Base-by-base conservation (phyloP, 2,888 invertebrate species). In the Pandemis cinnamomeana region DNA sequence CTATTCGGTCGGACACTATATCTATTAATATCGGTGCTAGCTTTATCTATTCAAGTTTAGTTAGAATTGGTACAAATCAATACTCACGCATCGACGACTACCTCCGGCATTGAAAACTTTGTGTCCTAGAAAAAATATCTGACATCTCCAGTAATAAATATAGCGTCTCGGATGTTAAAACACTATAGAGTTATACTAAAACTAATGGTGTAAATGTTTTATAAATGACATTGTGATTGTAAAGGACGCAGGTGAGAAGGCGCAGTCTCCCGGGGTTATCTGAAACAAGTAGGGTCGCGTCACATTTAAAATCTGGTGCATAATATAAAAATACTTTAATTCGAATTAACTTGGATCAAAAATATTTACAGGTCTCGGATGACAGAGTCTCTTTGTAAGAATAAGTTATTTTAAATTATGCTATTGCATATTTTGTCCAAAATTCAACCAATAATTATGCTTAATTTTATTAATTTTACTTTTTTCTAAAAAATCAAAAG, bases 161-260 rank as follows among this genome's bases (percentile, higher is more conserved):
- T 51, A 11, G 11, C 51, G n/a, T 13, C 13, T 51, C n/a, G n/a
- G 15, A 15, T 55, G 20, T 55, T 55, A 36, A 36, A 36, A 36
- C 27, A 36, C 27, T 36, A 36, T 36, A 36, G 27, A 36, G 27
- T 36, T 36, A 36, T 4, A 36, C 55, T 55, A n/a, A 55, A 7
- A 20, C 51, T n/a, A 20, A 8, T 55, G 8, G 55, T 55, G 44
- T 63, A 63, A 44, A 36, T 15, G 20, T 63, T 7, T 5, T 7
- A 1, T 68, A 55, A 67, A 46, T 46, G 8, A 55, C 68, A 68
- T 72, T 72, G 72, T 72, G 72, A 72, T 71, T 42, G 55, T 51
- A 58, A 5, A 60, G 20, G 67, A 55, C 55, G 55, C 20, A 55
- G 55, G 2, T 55, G 20, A 20, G 55, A 8, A 20, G 20, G 7